Evolutionary conservation across 2,113 vertebrate genomes (phyloP).

Genomic region (Daboia siamensis): DNA sequence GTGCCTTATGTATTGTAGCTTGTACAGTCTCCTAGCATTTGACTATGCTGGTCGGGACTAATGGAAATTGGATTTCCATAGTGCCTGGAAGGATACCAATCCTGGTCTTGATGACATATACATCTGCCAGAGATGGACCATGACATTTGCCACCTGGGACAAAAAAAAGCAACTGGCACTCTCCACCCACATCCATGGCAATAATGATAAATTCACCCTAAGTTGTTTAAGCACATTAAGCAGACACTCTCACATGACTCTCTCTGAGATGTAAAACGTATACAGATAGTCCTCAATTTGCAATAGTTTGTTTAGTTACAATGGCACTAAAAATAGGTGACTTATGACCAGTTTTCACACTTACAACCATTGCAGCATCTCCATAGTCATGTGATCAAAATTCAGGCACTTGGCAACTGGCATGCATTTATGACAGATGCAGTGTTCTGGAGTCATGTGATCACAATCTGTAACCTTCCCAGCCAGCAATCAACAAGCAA

Average conservation of each 20-base stretch:
- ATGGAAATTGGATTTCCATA: background rate
- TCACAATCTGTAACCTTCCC: background rate
- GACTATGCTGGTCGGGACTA: background rate
- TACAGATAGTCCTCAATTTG: background rate
- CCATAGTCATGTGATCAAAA: background rate
- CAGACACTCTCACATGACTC: background rate
- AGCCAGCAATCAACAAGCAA: background rate
- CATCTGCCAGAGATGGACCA: background rate
- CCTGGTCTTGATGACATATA: background rate
- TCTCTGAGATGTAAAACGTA: background rate
- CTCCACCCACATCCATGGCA: background rate
- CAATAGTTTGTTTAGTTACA: background rate
- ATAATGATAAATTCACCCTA: background rate
- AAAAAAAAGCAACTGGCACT: background rate
- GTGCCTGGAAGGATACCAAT: background rate
- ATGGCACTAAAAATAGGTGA: background rate
- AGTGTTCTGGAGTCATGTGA: background rate
- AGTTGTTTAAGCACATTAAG: background rate
- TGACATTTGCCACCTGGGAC: background rate
- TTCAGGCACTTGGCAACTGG: background rate
- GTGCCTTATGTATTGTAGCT: background rate
- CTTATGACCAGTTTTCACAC: background rate
- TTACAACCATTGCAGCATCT: background rate
- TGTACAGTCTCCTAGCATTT: background rate
- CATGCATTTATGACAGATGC: background rate